Base-by-base conservation (phyloP, 2,113 vertebrate species). In the Paralichthys olivaceus region DNA sequence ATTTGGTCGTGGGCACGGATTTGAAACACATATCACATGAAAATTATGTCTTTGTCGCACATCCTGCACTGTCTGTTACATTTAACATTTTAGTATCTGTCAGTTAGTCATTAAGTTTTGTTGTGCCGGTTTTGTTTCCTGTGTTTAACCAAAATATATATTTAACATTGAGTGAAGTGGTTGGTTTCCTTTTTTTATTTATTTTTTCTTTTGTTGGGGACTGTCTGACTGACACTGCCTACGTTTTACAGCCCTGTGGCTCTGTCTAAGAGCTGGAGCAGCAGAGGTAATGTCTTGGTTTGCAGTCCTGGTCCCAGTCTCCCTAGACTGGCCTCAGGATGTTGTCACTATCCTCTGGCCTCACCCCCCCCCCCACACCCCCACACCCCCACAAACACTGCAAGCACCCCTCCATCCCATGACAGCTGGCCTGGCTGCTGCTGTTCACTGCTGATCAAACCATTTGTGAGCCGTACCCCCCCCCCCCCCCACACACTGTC, bases 181-280 rank as follows among this genome's bases (percentile, higher is more conserved):
- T 65, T 69, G 76, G 37, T 82, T 84, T 71, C 40, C 51, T 58
- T 78, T 75, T 61, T 28, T 75, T 77, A 55, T 5, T 34, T 78
- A 75, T 58, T 40, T 45, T 80, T 73, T 70, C 34, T 76, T 79
- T 58, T 3, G 5, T 60, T 56, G 64, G 78, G 78, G 80, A 81
- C 77, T 80, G 79, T 79, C 69, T 89, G 80, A 90, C 86, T 90
- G 80, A 90, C 77, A 55, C 79, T 83, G 80, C 91, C 90, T 92
- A 90, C 91, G 29, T 90, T 91, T 90, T 89, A 81, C 92, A 91
- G 93, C 90, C 88, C 90, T 83, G 89, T 92, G 92, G 90, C 91
- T 92, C 90, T 89, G 88, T 89, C 88, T 91, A 84, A 84, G 73
- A 88, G 81, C 89, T 26, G 87, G 85, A 93, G 91, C 89, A 82